Percentiles rank a stretch among this genome's conserved stretches.
Conservation (phyloP, 2,888 invertebrate genomes). For the Anthophora plumipes region DNA sequence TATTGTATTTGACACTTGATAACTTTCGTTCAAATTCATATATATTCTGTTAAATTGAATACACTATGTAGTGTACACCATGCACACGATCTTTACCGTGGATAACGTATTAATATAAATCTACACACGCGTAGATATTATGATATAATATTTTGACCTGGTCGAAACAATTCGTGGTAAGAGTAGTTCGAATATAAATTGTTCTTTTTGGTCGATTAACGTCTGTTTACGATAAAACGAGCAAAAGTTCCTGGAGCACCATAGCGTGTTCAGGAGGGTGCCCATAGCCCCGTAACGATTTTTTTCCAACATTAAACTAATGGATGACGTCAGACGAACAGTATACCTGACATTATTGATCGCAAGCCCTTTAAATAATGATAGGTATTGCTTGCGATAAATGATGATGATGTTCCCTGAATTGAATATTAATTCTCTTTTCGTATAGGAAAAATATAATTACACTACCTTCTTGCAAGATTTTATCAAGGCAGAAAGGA, state of each 20-base stretch:
- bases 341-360: conserved; percentile 61
- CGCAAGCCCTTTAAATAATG: conserved; percentile 48
- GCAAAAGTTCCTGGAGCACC: conserved; percentile 36
- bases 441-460: not conserved
- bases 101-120: not conserved
- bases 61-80: not conserved
- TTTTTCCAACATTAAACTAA: conserved; percentile 63
- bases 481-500: not conserved
- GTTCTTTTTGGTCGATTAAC: conserved; percentile 37
- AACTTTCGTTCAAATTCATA: not conserved
- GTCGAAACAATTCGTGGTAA: not conserved
- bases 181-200: not conserved
- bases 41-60: not conserved
- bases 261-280: conserved; percentile 59
- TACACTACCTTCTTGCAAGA: not conserved
- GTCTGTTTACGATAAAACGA: conserved; percentile 47
- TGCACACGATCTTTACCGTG: conserved; percentile 11
- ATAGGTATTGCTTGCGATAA: not conserved
- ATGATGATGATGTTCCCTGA: conserved; percentile 10
- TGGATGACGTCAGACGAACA: conserved; percentile 63
- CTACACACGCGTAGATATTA: not conserved
- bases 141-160: not conserved
- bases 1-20: too few relatives aligned
- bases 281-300: conserved; percentile 67
- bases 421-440: conserved; percentile 12